Conservation (phyloP, 2,797 vertebrate species). For the Enteromius argenteus region DNA sequence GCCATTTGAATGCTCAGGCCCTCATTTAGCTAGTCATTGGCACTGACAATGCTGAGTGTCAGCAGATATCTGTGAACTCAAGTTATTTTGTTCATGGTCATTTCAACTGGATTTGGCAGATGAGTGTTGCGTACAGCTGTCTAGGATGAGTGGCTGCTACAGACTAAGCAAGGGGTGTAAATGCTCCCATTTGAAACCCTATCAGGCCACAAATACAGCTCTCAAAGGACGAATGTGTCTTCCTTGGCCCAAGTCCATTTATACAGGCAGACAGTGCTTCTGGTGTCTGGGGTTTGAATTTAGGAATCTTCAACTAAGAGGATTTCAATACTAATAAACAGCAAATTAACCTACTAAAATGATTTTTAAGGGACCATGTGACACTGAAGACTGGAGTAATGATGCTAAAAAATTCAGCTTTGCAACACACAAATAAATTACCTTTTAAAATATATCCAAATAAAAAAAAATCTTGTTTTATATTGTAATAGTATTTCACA, state of each 20-base stretch:
- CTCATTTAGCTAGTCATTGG: slow-evolving; percentile 51
- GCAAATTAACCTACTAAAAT: neutral
- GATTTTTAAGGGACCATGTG: neutral
- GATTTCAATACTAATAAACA: neutral
- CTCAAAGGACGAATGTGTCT: slow-evolving; percentile 70
- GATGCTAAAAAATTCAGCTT: neutral
- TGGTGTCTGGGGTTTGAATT: slow-evolving; percentile 52
- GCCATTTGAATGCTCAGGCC: slow-evolving; percentile 40
- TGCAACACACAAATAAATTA: neutral
- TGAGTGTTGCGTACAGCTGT: slow-evolving; percentile 56
- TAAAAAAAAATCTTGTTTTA: neutral
- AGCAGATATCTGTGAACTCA: slow-evolving; percentile 54
- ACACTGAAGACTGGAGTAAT: neutral
- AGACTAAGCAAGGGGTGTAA: slow-evolving; percentile 63
- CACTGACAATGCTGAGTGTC: slow-evolving; percentile 54
- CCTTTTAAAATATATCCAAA: neutral
- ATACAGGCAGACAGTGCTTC: slow-evolving; percentile 63
- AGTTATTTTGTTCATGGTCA: slow-evolving; percentile 43
- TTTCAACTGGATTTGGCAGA: slow-evolving; percentile 50
- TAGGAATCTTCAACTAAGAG: neutral
- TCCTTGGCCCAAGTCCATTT: slow-evolving; percentile 64
- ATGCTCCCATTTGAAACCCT: slow-evolving; percentile 67
- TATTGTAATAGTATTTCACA: neutral
- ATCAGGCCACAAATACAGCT: slow-evolving; percentile 75
- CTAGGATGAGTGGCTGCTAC: slow-evolving; percentile 64